Conservation (phyloP, 2,888 invertebrate genomes). For the Gari tellinella region DNA sequence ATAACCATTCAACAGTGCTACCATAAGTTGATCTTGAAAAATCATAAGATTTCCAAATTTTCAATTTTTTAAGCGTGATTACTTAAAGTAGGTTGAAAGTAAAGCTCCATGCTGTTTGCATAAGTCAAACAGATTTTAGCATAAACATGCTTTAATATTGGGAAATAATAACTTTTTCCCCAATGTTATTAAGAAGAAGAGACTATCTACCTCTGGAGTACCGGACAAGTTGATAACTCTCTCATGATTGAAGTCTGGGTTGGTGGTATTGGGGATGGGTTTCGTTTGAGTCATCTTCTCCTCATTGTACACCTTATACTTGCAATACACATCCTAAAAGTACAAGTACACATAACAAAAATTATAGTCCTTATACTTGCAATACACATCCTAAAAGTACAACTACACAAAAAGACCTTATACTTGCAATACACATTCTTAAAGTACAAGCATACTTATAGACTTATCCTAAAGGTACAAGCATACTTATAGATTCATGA, state of each 20-base stretch:
- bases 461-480: not conserved
- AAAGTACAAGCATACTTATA: too few relatives aligned
- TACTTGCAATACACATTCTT: slow-evolving; percentile 80
- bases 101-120: too few relatives aligned
- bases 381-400: not conserved
- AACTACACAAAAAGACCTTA: slow-evolving; percentile 36
- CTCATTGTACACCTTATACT: slow-evolving; percentile 73
- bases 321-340: slow-evolving; percentile 79
- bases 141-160: too few relatives aligned
- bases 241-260: slow-evolving; percentile 80
- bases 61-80: too few relatives aligned
- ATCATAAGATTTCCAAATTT: too few relatives aligned
- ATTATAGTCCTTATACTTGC: not conserved
- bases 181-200: too few relatives aligned
- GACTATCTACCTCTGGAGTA: slow-evolving; percentile 69
- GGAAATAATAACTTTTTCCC: not conserved
- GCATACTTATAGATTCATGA: slow-evolving; percentile 25
- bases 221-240: slow-evolving; percentile 58
- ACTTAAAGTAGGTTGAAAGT: too few relatives aligned
- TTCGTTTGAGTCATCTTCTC: slow-evolving; percentile 69
- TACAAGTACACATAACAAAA: too few relatives aligned
- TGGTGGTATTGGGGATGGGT: slow-evolving; percentile 72
- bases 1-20: too few relatives aligned
- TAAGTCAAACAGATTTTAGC: too few relatives aligned
- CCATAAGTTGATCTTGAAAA: too few relatives aligned